Percentiles rank a stretch among this genome's conserved stretches.
Conservation (phyloP, 2,888 invertebrate species). For the Agrilus mali region DNA sequence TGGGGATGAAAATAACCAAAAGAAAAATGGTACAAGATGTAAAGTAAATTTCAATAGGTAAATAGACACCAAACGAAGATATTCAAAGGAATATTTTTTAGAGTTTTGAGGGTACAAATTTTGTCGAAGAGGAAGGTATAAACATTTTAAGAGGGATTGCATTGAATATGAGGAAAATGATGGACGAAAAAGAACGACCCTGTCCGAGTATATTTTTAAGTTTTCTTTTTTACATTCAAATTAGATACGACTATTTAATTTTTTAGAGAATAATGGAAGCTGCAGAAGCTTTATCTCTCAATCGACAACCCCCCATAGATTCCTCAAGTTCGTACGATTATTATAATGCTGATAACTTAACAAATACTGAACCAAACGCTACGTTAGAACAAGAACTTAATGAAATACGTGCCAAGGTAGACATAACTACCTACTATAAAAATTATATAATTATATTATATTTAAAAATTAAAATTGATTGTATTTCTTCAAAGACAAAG, state of each 20-base stretch:
- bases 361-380: constrained; percentile 26
- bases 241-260: background rate
- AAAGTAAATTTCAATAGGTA: too few relatives aligned
- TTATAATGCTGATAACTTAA: constrained; percentile 57
- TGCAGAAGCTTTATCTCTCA: constrained; percentile 26
- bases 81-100: too few relatives aligned
- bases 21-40: constrained; percentile 63
- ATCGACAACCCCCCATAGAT: constrained; percentile 20
- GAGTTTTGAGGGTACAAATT: constrained; percentile 21
- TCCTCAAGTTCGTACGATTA: constrained; percentile 45
- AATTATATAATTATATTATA: too few relatives aligned
- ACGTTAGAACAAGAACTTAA: constrained; percentile 7
- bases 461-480: too few relatives aligned
- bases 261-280: constrained; percentile 28
- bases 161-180: constrained; percentile 69
- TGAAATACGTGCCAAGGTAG: constrained; percentile 5
- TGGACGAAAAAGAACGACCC: constrained; percentile 78
- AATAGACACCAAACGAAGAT: too few relatives aligned
- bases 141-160: constrained; percentile 69
- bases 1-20: constrained; percentile 65
- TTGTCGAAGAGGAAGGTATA: constrained; percentile 57
- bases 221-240: constrained; percentile 12
- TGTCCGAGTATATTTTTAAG: constrained; percentile 52
- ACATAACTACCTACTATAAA: too few relatives aligned
- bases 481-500: too few relatives aligned